Evolutionary conservation across 2,888 invertebrate genomes (phyloP), one percentile per base, ranked within the genome.

Genomic region (Timema podura): DNA sequence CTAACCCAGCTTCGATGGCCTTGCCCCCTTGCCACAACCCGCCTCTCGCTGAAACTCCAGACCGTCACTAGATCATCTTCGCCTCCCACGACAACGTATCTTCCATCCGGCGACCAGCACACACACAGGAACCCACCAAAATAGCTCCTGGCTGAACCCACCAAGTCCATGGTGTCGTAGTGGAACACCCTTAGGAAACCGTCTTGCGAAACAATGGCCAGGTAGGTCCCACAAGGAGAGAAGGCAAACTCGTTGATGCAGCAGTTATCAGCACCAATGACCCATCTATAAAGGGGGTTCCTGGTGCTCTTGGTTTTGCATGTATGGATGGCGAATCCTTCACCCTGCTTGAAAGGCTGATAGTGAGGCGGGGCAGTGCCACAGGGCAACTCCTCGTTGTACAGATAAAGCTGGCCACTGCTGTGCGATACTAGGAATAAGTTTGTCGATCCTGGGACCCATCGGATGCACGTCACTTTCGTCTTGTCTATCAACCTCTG

Each of bases 1-100:
- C 95, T 95, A 16, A 99, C 96, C 99, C 99, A 99, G 70, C 97
- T 97, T 76, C 94, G 88, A 82, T 98, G 98, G 0, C 98, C 99
- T 79, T 97, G 96, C 0, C 98, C 98, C 59, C 99, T 85, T n/a
- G 98, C 98, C 8, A 98, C 94, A 7, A 98, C 96, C 66, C 96
- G 85, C 75, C 94, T 88, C 79, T 98, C 97, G 75, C 89, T 87
- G 80, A 97, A 90, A 67, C 95, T 96, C 93, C 97, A 99, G 51
- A 99, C 93, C 0, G 98, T 98, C 67, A 99, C 94, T 72, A 99
- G 85, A 83, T 99, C 99, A 83, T 99, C 99, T 82, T 99, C 99
- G 6, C 99, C 99, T 0, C 99, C 99, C 0, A 96, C 95, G 0
- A 95, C 96, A 67, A 96, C 95, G 78, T 96, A 94, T 78, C 92